Base-by-base conservation (phyloP, 2,113 vertebrate genomes). In the Mystacornis crossleyi region DNA sequence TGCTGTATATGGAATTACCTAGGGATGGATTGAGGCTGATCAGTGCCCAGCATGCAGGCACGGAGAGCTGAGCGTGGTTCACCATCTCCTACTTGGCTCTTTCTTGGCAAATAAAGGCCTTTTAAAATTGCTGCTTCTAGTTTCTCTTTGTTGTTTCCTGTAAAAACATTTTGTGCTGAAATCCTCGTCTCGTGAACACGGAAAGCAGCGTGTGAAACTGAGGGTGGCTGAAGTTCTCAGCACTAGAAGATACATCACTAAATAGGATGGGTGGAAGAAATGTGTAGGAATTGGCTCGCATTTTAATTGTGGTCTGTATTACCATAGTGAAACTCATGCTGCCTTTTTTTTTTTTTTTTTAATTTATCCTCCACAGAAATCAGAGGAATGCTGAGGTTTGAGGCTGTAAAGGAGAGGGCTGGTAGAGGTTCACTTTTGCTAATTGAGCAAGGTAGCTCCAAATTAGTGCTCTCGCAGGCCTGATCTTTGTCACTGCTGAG, bases 271-370 rank as follows among this genome's bases (percentile, higher is more conserved):
- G 19, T 33, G 33, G 66, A 47, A 43, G 42, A 5, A 74, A 38
- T 2, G 3, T 6, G 20, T 28, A 58, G 38, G 18, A 45, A 15
- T 33, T 85, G 81, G 34, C 45, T 57, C 23, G 18, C 86, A 8
- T 47, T 67, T 67, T 45, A 61, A 34, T 45, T 53, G 67, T 48
- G 5, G 26, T 51, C 45, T 48, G 9, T 45, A 31, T 43, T 57
- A 36, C 2, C 43, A 6, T 7, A 57, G 15, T n/a, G 61, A 90
- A 90, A 69, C 16, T 54, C 24, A 8, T 64, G 9, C 17, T 55
- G 47, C 4, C 3, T 2, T 6, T 17, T 4, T 16, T 12, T 4
- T 2, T 2, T 6, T 16, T 4, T 16, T 17, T 9, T 4, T 14
- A 34, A 24, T 10, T 14, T 28, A 2, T 6, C 1, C 1, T 33